Percentiles rank a stretch among this genome's conserved stretches.
phyloP scores from a whole-genome alignment of 2,888 invertebrate species.

The Ormyrus nitidulus region DNA sequence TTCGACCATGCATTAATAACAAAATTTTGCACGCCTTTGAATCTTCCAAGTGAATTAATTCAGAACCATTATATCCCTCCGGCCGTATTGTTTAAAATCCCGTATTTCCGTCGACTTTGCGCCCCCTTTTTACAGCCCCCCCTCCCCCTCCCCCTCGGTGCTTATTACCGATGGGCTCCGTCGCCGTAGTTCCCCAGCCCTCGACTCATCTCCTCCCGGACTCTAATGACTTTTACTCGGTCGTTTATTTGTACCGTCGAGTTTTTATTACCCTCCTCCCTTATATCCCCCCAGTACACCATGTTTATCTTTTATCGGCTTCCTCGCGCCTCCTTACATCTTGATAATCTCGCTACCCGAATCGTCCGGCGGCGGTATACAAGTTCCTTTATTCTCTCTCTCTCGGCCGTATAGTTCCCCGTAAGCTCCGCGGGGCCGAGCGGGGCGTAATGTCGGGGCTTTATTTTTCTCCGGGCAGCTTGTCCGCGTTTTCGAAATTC shows the following conservation, averaged over 20 bases:
- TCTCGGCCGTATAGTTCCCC: background rate
- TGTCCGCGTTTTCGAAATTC: constrained; percentile 33
- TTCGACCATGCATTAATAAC: too few relatives aligned
- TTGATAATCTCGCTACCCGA: constrained; percentile 2
- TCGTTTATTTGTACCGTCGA: constrained; percentile 18
- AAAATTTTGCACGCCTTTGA: too few relatives aligned
- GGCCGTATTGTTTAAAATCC: too few relatives aligned
- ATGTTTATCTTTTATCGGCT: constrained; percentile 24
- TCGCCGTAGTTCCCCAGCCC: background rate
- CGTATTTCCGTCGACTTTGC: too few relatives aligned
- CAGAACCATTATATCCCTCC: too few relatives aligned
- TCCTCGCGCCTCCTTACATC: constrained; percentile 24
- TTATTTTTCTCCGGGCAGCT: constrained; percentile 24
- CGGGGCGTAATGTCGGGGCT: background rate
- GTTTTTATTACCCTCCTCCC: constrained; percentile 2
- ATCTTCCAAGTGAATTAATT: too few relatives aligned
- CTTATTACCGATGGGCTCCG: background rate
- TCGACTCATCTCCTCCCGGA: background rate
- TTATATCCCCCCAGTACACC: background rate
- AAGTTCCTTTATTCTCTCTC: constrained; percentile 11
- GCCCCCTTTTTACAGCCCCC: too few relatives aligned
- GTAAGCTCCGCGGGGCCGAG: background rate
- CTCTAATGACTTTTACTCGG: constrained; percentile 9
- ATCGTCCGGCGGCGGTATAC: background rate
- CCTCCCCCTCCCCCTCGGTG: background rate